Evolutionary conservation across 53 echinoderm and acorn worm species (phyloP), one percentile per base, ranked within the genome.

Genomic region (Arbacia lixula): DNA sequence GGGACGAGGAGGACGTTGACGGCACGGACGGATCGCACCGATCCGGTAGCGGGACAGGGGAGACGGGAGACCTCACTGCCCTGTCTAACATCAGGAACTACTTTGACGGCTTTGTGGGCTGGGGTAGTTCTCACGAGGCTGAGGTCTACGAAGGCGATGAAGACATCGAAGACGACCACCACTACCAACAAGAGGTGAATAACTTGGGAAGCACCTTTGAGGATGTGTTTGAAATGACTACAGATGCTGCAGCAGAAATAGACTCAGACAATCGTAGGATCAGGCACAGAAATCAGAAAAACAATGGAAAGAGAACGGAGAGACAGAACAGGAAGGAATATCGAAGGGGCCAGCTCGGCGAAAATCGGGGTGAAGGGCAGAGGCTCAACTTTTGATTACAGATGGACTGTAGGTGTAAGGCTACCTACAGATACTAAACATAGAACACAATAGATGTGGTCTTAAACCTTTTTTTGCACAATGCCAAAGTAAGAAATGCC

Each of bases 311-410:
- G 64, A 62, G 64, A 46, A 4, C 8, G 34, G 64, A 81, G 12
- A 81, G 82, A 34, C 82, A 81, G 33, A 81, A 41, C 64, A 81
- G 32, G 50, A 81, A 64, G 64, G 64, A 64, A 11, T 5, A 28
- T 19, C 62, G 82, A 2, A 81, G 34, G n/a, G 39, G 39, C 6
- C 26, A 32, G 31, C 64, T 81, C 33, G 82, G 64, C 49, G 64
- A 30, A 12, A 49, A 81, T 49, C 49, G 9, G 20, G 64, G 64
- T 33, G 53, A 74, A 51, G 74, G 52, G 30, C 29, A 34, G 20
- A 74, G 33, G 12, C 33, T 74, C 46, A 20, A 74, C 31, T 74
- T 74, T 74, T 74, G 74, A 74, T 43, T 26, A 3, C 40, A 69
- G 24, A 40, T 41, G 21, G n/a, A 36, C 5, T n/a, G n/a, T n/a